Evolutionary conservation across 2,888 invertebrate genomes (phyloP).

Genomic region (Argyresthia albistria): DNA sequence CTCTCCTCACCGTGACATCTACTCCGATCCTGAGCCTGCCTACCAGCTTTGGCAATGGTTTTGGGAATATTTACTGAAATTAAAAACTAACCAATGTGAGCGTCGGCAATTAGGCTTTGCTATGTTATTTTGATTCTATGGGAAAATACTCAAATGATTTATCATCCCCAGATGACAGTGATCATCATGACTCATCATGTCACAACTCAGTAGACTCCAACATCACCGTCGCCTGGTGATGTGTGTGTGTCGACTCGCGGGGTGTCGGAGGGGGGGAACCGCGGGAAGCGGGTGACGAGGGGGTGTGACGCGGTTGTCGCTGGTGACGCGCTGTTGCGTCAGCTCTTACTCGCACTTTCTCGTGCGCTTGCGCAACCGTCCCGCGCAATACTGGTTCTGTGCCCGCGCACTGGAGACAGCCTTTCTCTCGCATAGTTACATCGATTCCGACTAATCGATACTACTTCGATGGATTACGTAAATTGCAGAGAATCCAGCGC

Average conservation of each 20-base stretch:
- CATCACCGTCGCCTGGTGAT: too few relatives aligned
- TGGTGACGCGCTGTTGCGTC: constrained; percentile 61
- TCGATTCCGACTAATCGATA: not conserved
- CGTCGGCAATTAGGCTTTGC: too few relatives aligned
- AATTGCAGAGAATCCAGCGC: not conserved
- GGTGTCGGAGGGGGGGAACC: constrained; percentile 13
- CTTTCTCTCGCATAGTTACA: constrained; percentile 20
- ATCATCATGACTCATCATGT: too few relatives aligned
- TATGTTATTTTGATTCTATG: too few relatives aligned
- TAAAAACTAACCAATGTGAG: too few relatives aligned
- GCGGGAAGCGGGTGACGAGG: constrained; percentile 9
- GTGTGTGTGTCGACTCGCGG: not conserved
- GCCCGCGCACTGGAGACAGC: constrained; percentile 38
- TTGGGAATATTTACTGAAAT: too few relatives aligned
- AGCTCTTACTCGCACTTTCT: constrained; percentile 73
- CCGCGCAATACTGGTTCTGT: constrained; percentile 54
- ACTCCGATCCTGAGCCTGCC: too few relatives aligned
- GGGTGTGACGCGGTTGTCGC: not conserved
- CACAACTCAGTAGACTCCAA: too few relatives aligned
- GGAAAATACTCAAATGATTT: too few relatives aligned
- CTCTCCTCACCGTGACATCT: too few relatives aligned
- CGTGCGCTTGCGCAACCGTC: constrained; percentile 63
- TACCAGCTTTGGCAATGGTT: too few relatives aligned
- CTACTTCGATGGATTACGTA: not conserved
- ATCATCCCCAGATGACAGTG: too few relatives aligned